Base-by-base conservation (phyloP, 2,888 invertebrate species). In the Trachelus iudaicus region DNA sequence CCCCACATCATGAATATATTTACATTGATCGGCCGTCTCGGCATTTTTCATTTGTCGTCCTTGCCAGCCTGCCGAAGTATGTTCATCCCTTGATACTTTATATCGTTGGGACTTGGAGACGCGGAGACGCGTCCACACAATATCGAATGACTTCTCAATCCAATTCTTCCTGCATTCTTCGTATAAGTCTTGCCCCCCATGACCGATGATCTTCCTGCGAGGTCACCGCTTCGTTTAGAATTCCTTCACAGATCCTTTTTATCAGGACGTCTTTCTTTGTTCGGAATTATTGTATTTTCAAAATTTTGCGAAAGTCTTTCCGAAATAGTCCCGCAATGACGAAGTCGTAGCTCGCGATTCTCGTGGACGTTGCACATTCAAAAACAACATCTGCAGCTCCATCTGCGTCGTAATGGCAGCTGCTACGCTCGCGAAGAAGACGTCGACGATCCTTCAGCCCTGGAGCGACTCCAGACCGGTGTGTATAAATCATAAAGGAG, bases 1-100 rank as follows among this genome's bases (percentile, higher is more conserved):
- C 89, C 89, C 90, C 88, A 90, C 87, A 89, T 91, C 91, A 91
- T 91, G 91, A 91, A 91, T 91, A 91, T 91, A 91, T 91, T 91
- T 91, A 91, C 91, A 91, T 91, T 91, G 91, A 91, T 91, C 89
- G 91, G 86, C 87, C 87, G 88, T 89, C 89, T 89, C 90, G 87
- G 86, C 89, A 90, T 90, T 90, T 88, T 88, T 87, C 88, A 88
- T 87, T 77, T 78, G 77, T 75, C 69, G 80, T 80, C 77, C 81
- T 79, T 79, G 83, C 84, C 85, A 85, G 87, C 83, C 86, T 83
- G 82, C 84, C 79, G 82, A 81, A 82, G 79, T 83, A 78, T 82
- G 81, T 85, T 84, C 85, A 86, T 78, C 79, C 80, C 76, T 80
- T 79, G 79, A 87, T 88, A 86, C 88, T 89, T 90, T 89, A 85